phyloP scores from a whole-genome alignment of 2,888 invertebrate species.

The Tortricodes alternella region DNA sequence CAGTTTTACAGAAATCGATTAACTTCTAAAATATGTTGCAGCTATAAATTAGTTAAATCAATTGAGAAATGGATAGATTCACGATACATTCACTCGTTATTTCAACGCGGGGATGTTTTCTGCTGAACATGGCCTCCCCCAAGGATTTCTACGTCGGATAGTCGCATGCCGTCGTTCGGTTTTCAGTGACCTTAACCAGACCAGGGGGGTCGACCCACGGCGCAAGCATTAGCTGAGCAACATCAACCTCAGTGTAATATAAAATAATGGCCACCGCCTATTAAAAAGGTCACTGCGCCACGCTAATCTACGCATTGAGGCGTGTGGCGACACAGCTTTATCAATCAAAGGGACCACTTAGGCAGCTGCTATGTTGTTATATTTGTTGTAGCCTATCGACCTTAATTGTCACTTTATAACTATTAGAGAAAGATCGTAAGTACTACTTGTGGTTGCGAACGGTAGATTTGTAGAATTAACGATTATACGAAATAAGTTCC shows the following conservation, averaged over 20 bases:
- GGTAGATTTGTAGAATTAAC: no score
- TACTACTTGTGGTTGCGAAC: no score
- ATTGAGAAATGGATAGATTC: not conserved
- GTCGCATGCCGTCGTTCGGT: no score
- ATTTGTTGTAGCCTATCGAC: constrained; percentile 1
- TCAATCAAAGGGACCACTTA: constrained; percentile 14
- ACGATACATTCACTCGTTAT: no score
- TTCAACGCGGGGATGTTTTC: no score
- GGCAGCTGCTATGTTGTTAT: constrained; percentile 2
- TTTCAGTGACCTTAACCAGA: no score
- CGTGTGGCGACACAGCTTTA: constrained; percentile 8
- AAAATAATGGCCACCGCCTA: constrained; percentile 15
- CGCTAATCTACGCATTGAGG: constrained; percentile 25
- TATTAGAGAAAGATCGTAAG: not conserved
- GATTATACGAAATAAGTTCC: no score
- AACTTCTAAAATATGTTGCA: not conserved
- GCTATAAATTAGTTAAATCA: not conserved
- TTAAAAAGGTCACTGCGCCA: constrained; percentile 29
- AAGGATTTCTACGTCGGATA: no score
- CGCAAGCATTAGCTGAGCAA: not conserved
- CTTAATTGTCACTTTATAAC: not conserved
- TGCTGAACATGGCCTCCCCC: no score
- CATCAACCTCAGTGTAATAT: constrained; percentile 12
- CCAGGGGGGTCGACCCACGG: no score
- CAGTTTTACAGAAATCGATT: not conserved